Evolutionary conservation across 2,888 invertebrate genomes (phyloP), one percentile per base, ranked within the genome.

Genomic region (Sphecodes monilicornis): DNA sequence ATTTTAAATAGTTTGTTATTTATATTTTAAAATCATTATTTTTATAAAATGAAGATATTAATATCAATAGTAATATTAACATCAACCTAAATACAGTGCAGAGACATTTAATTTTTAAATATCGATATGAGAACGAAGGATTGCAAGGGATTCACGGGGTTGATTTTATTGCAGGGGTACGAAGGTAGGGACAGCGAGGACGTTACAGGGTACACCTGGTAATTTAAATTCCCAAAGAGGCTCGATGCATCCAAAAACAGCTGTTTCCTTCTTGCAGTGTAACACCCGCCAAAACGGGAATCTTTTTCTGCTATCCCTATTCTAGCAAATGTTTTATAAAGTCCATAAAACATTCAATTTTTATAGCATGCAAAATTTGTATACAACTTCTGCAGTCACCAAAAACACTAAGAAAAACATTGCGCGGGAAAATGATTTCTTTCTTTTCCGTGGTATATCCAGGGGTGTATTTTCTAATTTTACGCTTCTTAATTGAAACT

Each of bases 121-220:
- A 75, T 69, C 68, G 39, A n/a, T 39, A n/a, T 54, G 29, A 18
- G 36, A 18, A 66, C 39, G 50, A 46, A 75, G 22, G 46, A 46
- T 41, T 8, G 4, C 29, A 46, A 46, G 64, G 43, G 72, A 50
- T 43, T 57, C 66, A 32, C 6, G 64, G 64, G 77, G 78, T 78
- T n/a, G 46, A 78, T 86, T 86, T 86, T 76, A 72, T 80, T 39
- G n/a, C 32, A 73, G 57, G 69, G 66, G 41, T n/a, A 18, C 43
- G 66, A 64, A 71, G 43, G 46, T 43, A 85, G 81, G 88, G 84
- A 86, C 78, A 84, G 85, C 79, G 77, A 76, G 88, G 82, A 86
- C 80, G 80, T 89, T 86, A 77, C 76, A 87, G 87, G 84, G 87
- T 91, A 88, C 92, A 92, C 91, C 92, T 92, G 92, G 92, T 91